Base-by-base conservation (phyloP, 2,888 invertebrate species). In the Brassicogethes aeneus region DNA sequence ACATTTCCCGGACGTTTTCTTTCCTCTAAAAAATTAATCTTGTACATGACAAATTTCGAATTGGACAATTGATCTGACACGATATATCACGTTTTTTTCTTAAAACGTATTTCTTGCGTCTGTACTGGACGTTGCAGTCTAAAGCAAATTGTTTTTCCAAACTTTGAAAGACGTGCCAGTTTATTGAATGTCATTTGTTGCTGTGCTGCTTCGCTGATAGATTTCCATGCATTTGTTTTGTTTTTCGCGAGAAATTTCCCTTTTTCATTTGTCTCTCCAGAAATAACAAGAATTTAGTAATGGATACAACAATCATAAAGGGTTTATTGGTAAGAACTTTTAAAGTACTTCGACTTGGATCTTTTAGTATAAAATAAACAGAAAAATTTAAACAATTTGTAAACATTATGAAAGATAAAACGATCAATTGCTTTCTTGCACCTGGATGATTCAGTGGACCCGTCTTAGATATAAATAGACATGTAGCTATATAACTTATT, bases 151-250 rank as follows among this genome's bases (percentile, higher is more conserved):
- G 41, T 44, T 41, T 39, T 41, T 38, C 36, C 33, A 38, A 37
- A 44, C 41, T 44, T 44, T 37, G 43, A 44, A 40, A 41, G 40
- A 37, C 36, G 44, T 30, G 41, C 40, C 37, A 44, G 37, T 41
- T 41, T 38, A 41, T 36, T 36, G 36, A 37, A 34, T 37, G 32
- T 37, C 15, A 32, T 32, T 32, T 32, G 34, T 30, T 41, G 36
- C 38, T 34, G 34, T 41, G 36, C 38, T 34, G 34, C 36, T 43
- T 39, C 23, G 23, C 34, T 43, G 43, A 43, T 33, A 39, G 15
- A 43, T 40, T 8, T 16, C 34, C 13, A 15, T 35, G 33, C 36
- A 40, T 43, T 43, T 40, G 40, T 43, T 34, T 36, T 37, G 23
- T 5, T 15, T 10, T 32, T 7, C 32, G 32, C 3, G 3, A 13